phyloP scores from a whole-genome alignment of 2,888 invertebrate species.

The Cheilosia grossa region DNA sequence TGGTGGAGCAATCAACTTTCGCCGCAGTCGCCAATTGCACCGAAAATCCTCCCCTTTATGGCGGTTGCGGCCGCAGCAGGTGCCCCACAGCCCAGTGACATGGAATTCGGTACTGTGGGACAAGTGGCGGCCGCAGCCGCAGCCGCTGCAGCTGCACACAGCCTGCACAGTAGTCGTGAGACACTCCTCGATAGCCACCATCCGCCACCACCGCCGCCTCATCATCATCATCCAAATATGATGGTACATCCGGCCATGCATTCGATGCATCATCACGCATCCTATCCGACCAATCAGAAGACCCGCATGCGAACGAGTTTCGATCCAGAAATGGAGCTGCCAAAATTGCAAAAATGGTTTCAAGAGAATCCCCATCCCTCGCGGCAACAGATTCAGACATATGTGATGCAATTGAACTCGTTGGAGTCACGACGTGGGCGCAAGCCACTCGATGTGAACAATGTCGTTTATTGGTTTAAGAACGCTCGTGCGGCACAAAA shows the following conservation, averaged over 20 bases:
- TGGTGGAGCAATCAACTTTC: slow-evolving; percentile 93
- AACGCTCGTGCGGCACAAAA: slow-evolving; percentile 98
- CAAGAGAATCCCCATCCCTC: slow-evolving; percentile 98
- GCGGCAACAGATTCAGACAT: slow-evolving; percentile 97
- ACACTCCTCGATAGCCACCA: slow-evolving; percentile 63
- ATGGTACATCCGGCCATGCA: slow-evolving; percentile 89
- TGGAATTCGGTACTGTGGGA: slow-evolving; percentile 83
- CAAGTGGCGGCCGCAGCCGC: slow-evolving; percentile 84
- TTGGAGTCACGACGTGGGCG: slow-evolving; percentile 95
- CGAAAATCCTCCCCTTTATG: slow-evolving; percentile 84
- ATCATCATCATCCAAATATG: slow-evolving; percentile 80
- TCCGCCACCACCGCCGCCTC: slow-evolving; percentile 74
- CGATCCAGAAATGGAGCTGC: slow-evolving; percentile 97
- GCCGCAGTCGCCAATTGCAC: slow-evolving; percentile 85
- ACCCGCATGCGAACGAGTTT: slow-evolving; percentile 98
- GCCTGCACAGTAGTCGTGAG: slow-evolving; percentile 62
- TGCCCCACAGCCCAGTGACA: slow-evolving; percentile 79
- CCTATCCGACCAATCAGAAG: slow-evolving; percentile 89
- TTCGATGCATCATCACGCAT: slow-evolving; percentile 88
- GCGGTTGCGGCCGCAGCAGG: slow-evolving; percentile 78
- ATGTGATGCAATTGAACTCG: slow-evolving; percentile 96
- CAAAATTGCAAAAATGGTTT: slow-evolving; percentile 98
- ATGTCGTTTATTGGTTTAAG: slow-evolving; percentile 99
- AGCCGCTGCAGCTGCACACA: slow-evolving; percentile 84
- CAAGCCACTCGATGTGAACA: slow-evolving; percentile 97